Evolutionary conservation across 1,140 invertebrate species (phyloP).

Genomic region (Cyphomyrmex costatus): DNA sequence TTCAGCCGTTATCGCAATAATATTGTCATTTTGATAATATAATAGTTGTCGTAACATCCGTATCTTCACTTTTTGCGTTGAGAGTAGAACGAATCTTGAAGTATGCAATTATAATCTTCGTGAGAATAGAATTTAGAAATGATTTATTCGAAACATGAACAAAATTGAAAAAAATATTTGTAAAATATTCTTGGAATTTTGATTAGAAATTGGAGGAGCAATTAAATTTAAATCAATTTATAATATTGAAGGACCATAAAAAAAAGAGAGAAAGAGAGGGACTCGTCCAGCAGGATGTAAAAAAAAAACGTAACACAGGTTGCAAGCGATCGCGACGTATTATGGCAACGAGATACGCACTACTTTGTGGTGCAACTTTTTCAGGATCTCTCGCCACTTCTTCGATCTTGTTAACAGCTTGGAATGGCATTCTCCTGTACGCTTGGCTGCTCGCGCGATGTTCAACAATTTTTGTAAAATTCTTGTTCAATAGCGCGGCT

Average conservation of each 20-base stretch:
- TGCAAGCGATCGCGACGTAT: slow-evolving; percentile 3
- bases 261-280: not conserved
- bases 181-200: not conserved
- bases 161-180: not conserved
- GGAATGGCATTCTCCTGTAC: slow-evolving; percentile 36
- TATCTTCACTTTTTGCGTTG: not conserved
- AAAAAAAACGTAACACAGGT: slow-evolving; percentile 25
- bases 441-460: slow-evolving; percentile 35
- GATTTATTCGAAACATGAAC: not conserved
- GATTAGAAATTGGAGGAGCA: not conserved
- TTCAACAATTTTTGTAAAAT: slow-evolving; percentile 36
- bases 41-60: not conserved
- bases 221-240: slow-evolving; percentile 37
- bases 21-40: slow-evolving; percentile 40
- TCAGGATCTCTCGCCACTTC: slow-evolving; percentile 14
- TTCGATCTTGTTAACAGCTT: slow-evolving; percentile 55
- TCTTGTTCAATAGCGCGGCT: not conserved
- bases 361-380: slow-evolving; percentile 49
- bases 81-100: not conserved
- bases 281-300: not conserved
- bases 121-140: not conserved
- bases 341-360: slow-evolving; percentile 35
- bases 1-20: not conserved
- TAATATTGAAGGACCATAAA: not conserved
- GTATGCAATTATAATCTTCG: not conserved